Evolutionary conservation across 2,888 invertebrate species (phyloP), one percentile per base, ranked within the genome.

Genomic region (Tachina lurida): DNA sequence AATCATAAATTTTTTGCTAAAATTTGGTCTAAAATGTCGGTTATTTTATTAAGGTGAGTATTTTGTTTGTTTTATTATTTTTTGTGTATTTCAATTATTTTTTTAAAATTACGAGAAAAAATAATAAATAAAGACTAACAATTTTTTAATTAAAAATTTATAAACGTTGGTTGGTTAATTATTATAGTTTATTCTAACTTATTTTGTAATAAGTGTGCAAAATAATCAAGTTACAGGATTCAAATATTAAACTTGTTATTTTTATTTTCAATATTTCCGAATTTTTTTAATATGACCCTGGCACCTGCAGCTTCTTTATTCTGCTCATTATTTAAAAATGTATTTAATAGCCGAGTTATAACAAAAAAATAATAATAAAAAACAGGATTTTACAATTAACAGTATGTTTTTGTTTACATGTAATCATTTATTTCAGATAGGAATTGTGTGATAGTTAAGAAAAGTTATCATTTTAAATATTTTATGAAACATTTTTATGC

Each of bases 11-110:
- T 41, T 71, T 67, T 81, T 68, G 31, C 67, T 81, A 81, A 81
- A 81, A 81, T 81, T 81, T 81, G 60, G 47, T 75, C 67, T 84
- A 79, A 73, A 84, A 79, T 63, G 31, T 84, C n/a, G 15, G 22
- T 78, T 49, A n/a, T 0, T n/a, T 49, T 68, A 39, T 65, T 45
- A 7, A 65, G 54, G 43, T 22, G 52, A 67, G 39, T 68, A 31
- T 67, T 67, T 67, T 67, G 13, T 8, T 49, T 10, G 17, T 45
- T 41, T 41, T 49, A 31, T 17, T 68, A n/a, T 52, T 31, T 41
- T 52, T 47, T 39, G 10, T 39, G 41, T 22, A 62, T n/a, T 58
- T 77, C 17, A 22, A 19, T 12, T 31, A 31, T 31, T 54, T 12
- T n/a, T 31, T 45, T 19, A 52, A 63, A 54, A 17, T 17, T 52